Base-by-base conservation (phyloP, 2,797 vertebrate species). In the Notamacropus eugenii region DNA sequence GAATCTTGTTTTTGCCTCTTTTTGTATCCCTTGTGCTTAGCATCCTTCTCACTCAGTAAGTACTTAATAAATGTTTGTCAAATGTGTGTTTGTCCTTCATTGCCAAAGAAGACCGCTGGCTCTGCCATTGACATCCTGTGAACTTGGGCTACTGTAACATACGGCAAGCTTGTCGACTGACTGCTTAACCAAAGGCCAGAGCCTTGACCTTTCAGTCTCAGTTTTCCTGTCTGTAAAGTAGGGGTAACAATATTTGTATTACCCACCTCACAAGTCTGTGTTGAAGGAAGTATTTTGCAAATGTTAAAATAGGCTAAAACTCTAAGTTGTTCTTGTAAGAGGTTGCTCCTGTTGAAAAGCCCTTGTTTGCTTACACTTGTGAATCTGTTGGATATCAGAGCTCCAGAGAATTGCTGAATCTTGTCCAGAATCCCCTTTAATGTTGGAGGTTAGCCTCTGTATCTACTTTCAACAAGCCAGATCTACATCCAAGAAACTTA, bases 351-450 rank as follows among this genome's bases (percentile, higher is more conserved):
- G 19, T 91, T 92, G n/a, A 93, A 55, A 94, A 90, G 90, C 4
- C 40, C 40, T 28, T 74, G 19, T 34, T 92, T 54, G 31, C 12
- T 9, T 87, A 54, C 14, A 28, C 82, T 67, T 91, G 1, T 95
- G 93, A 82, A 12, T 55, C 55, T 74, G 55, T 40, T n/a, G 93
- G 31, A 74, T 52, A 90, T 93, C 52, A 92, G 90, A 46, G 90
- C 31, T 55, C 46, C 31, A 34, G 54, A 1, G n/a, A 91, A 90
- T 52, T 96, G 2, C 31, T 50, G 46, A 90, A 0, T 90, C 27
- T 55, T 31, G 56, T 0, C 31, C 19, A 94, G 28, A 91, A 67
- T 59, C 93, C 93, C 90, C 90, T 94, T 82, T 92, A 3, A 11
- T 94, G 31, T 91, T 90, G 31, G 54, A 57, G 13, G 92, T 67